phyloP scores from a whole-genome alignment of 2,888 invertebrate genomes.

The Augiades crinisus region DNA sequence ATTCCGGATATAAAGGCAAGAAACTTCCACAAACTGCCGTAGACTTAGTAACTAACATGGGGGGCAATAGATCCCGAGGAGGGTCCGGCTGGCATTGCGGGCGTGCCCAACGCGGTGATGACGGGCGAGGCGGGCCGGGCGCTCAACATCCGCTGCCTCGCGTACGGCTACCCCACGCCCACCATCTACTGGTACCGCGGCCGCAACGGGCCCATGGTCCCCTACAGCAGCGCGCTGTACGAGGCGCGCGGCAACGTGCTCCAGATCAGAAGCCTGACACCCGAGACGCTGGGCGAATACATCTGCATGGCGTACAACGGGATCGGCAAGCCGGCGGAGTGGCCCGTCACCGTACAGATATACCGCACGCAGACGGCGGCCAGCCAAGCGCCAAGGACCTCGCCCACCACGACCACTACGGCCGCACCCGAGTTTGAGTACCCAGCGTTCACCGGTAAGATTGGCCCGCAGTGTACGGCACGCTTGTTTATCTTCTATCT shows the following conservation, averaged over 20 bases:
- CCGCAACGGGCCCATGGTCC: conserved; percentile 85
- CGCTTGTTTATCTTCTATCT: neutral
- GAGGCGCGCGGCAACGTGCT: conserved; percentile 90
- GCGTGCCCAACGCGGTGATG: conserved; percentile 83
- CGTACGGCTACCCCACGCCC: conserved; percentile 90
- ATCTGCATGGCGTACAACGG: conserved; percentile 95
- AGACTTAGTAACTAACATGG: conserved; percentile 47
- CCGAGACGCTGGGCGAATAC: conserved; percentile 91
- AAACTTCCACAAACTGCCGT: conserved; percentile 39
- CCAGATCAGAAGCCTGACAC: conserved; percentile 85
- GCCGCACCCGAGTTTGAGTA: conserved; percentile 39
- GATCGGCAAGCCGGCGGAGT: conserved; percentile 87
- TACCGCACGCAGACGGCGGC: conserved; percentile 83
- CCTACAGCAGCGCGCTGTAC: conserved; percentile 84
- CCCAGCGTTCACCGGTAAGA: conserved; percentile 63
- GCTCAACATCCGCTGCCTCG: conserved; percentile 88
- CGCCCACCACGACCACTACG: conserved; percentile 41
- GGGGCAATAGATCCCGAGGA: conserved; percentile 81
- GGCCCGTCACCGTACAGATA: conserved; percentile 87
- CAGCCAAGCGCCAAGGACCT: conserved; percentile 30
- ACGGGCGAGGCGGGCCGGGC: conserved; percentile 87
- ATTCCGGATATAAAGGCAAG: neutral
- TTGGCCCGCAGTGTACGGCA: conserved; percentile 25
- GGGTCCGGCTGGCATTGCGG: conserved; percentile 84
- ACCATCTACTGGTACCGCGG: conserved; percentile 93